Conservation (phyloP, 2,888 invertebrate genomes). For the Rapana venosa region DNA sequence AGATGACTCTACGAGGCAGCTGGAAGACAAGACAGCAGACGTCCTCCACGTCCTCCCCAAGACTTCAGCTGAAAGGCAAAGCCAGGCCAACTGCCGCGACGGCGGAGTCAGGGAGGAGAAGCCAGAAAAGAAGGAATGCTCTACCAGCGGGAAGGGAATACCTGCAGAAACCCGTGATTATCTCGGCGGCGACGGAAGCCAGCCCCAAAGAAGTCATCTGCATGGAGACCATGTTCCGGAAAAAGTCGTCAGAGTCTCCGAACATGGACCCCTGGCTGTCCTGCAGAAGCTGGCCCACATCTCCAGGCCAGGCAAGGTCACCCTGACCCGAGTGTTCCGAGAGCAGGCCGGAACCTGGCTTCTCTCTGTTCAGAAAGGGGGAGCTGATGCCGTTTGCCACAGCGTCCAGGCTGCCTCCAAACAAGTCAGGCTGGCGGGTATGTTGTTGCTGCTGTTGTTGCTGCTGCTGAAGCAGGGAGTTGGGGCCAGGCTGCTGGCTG, state of each 20-base stretch:
- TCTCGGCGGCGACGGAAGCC: too few species aligned
- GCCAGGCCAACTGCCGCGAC: not conserved
- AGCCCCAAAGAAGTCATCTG: not conserved
- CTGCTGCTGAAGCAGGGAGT: not conserved
- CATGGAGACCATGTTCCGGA: not conserved
- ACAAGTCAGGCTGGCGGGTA: not conserved
- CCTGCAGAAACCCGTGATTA: not conserved
- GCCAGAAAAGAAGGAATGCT: not conserved
- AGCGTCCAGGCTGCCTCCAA: not conserved
- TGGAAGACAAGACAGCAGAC: not conserved
- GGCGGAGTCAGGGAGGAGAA: not conserved
- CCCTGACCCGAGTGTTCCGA: not conserved
- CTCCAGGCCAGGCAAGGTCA: not conserved
- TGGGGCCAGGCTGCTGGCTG: not conserved
- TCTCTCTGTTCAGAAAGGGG: not conserved
- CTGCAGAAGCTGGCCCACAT: not conserved
- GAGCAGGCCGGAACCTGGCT: not conserved
- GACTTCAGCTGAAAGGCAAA: not conserved
- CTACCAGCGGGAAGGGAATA: not conserved
- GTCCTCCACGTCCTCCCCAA: not conserved
- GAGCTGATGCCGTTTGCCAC: not conserved
- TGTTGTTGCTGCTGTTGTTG: not conserved
- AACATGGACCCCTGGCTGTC: not conserved
- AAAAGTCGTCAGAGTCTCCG: not conserved
- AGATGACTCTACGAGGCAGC: not conserved